phyloP scores from a whole-genome alignment of 2,797 vertebrate genomes.

The Fringilla coelebs region DNA sequence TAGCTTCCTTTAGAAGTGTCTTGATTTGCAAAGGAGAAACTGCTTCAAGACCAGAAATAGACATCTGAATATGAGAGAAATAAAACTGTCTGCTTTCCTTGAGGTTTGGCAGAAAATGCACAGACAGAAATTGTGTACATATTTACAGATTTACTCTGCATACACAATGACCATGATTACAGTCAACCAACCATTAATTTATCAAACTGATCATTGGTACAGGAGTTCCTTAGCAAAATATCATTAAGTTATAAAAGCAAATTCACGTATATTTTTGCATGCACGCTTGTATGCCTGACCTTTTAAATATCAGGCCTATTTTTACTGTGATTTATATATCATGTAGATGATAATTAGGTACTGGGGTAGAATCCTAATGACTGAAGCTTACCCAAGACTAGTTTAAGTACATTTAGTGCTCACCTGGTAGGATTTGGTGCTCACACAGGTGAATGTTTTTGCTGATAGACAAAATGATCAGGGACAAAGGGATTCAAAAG shows the following conservation, averaged over 20 bases:
- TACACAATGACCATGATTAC: not conserved
- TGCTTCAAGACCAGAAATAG: not conserved
- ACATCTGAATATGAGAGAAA: not conserved
- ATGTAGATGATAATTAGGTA: not conserved
- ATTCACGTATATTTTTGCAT: not conserved
- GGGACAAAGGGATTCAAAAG: not conserved
- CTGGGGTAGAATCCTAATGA: not conserved
- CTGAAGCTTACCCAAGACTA: not conserved
- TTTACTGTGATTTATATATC: slow-evolving; percentile 3
- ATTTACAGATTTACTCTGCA: not conserved
- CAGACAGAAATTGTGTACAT: not conserved
- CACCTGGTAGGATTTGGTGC: not conserved
- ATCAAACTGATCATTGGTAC: not conserved
- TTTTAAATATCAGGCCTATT: slow-evolving; percentile 33
- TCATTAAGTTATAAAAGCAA: not conserved
- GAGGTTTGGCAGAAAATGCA: not conserved
- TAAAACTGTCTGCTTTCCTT: not conserved
- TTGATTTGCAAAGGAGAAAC: not conserved
- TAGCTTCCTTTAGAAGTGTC: not conserved
- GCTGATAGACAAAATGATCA: not conserved
- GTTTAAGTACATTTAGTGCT: not conserved
- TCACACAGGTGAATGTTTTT: not conserved
- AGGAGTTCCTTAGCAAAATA: not conserved
- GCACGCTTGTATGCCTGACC: not conserved
- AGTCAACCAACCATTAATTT: not conserved